Evolutionary conservation across 2,888 invertebrate species (phyloP).

Genomic region (Drosophila borborema): DNA sequence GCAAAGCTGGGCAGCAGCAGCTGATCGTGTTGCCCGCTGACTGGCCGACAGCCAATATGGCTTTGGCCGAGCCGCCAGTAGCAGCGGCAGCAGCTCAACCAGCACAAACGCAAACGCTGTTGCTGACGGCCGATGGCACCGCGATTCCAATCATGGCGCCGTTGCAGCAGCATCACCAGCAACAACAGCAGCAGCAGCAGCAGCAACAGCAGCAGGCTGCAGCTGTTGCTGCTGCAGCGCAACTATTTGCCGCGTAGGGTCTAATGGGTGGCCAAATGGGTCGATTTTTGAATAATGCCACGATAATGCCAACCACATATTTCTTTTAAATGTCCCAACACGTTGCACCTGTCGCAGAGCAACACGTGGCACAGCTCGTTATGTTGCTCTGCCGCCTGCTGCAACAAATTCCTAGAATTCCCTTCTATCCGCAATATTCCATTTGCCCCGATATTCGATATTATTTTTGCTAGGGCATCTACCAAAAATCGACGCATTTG

Average conservation of each 20-base stretch:
- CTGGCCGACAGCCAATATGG: constrained; percentile 54
- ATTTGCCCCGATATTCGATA: constrained; percentile 6
- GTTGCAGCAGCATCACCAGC: constrained; percentile 53
- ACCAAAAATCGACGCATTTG: constrained; percentile 74
- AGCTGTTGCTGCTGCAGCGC: constrained; percentile 78
- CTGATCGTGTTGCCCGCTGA: constrained; percentile 76
- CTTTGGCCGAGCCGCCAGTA: constrained; percentile 35
- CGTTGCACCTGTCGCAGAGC: constrained; percentile 59
- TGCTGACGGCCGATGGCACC: constrained; percentile 75
- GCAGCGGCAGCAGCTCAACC: constrained; percentile 38
- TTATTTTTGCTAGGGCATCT: constrained; percentile 10
- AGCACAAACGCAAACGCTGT: constrained; percentile 66
- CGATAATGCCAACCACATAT: constrained; percentile 82
- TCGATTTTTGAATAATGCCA: constrained; percentile 83
- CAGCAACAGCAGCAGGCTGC: constrained; percentile 74
- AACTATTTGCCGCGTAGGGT: constrained; percentile 82
- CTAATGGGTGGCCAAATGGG: constrained; percentile 84
- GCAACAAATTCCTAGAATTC: constrained; percentile 28
- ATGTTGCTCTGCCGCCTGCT: constrained; percentile 34
- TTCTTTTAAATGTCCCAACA: constrained; percentile 68
- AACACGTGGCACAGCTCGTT: constrained; percentile 27
- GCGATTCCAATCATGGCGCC: constrained; percentile 76
- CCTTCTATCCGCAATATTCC: neutral
- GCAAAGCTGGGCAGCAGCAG: constrained; percentile 77
- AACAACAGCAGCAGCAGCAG: constrained; percentile 65